Evolutionary conservation across 1,140 invertebrate genomes (phyloP).

Genomic region (Atta colombica): DNA sequence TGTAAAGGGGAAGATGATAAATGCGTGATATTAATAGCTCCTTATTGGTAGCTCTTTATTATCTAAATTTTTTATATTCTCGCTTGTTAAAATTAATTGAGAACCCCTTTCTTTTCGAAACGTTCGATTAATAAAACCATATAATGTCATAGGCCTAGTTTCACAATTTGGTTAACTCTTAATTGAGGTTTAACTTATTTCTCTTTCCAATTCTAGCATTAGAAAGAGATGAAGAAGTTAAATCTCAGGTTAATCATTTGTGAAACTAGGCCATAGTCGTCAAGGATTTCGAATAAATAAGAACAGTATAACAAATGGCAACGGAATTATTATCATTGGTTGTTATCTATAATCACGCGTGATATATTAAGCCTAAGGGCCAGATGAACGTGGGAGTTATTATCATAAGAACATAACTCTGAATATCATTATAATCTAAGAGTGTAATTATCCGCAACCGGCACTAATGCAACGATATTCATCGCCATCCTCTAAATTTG

Average conservation of each 20-base stretch:
- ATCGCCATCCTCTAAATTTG: slow-evolving; percentile 13
- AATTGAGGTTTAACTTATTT: no score
- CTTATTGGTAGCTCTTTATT: slow-evolving; percentile 2
- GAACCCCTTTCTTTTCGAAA: neutral
- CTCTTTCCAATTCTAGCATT: no score
- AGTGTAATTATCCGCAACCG: slow-evolving; percentile 26
- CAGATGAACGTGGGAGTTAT: slow-evolving; percentile 4
- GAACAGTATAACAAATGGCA: neutral
- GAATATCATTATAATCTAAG: slow-evolving; percentile 33
- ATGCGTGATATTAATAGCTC: slow-evolving; percentile 23
- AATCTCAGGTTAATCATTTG: no score
- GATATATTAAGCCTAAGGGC: neutral
- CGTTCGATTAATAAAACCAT: slow-evolving; percentile 12
- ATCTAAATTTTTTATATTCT: neutral
- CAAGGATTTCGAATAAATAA: slow-evolving; percentile 1
- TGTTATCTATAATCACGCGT: neutral
- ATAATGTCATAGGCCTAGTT: neutral
- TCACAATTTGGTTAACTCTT: no score
- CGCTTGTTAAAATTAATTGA: slow-evolving; percentile 37
- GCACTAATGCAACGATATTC: neutral
- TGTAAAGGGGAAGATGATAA: neutral
- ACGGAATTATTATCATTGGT: slow-evolving; percentile 12
- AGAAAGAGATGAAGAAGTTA: no score
- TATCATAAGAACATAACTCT: slow-evolving; percentile 4
- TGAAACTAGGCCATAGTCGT: neutral